Percentiles rank a stretch among this genome's conserved stretches.
Conservation (phyloP, 2,888 invertebrate species). For the Camptogramma bilineatum region DNA sequence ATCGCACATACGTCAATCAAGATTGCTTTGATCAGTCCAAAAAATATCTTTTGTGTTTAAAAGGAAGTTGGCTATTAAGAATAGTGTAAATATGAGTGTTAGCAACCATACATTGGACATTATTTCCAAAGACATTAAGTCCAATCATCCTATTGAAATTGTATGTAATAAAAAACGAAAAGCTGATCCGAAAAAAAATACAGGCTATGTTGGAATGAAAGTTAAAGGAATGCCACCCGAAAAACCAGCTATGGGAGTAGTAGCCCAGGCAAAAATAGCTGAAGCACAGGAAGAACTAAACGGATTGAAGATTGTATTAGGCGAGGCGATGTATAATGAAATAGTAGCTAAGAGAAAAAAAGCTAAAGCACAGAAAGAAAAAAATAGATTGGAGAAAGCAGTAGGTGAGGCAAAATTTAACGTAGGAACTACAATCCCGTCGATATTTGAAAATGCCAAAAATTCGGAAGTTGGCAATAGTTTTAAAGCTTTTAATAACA, state of each 20-base stretch:
- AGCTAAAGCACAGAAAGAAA: background rate
- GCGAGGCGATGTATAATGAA: conserved; percentile 4
- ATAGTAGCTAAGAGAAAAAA: background rate
- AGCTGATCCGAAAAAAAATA: conserved; percentile 56
- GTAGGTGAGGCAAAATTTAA: conserved; percentile 4
- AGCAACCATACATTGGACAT: conserved; percentile 11
- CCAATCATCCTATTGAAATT: background rate
- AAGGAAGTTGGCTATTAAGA: background rate
- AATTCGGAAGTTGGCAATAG: background rate
- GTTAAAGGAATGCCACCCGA: conserved; percentile 39
- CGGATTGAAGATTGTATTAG: conserved; percentile 3
- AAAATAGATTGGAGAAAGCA: background rate
- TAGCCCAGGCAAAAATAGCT: background rate
- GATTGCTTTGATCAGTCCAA: conserved; percentile 38
- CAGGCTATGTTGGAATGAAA: conserved; percentile 59
- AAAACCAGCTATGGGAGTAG: conserved; percentile 9
- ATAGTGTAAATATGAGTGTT: background rate
- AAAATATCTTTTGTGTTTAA: conserved; percentile 16
- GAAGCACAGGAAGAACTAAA: background rate
- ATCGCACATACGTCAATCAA: conserved; percentile 7
- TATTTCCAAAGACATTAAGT: background rate
- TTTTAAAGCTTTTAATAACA: too few species aligned
- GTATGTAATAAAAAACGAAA: background rate
- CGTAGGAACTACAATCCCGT: conserved; percentile 1
- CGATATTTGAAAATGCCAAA: conserved; percentile 2